These are phyloP conservation scores for Tineola bisselliella DNA, from an alignment of 2,888 invertebrate species.

Conservation along the genomic window DNA sequence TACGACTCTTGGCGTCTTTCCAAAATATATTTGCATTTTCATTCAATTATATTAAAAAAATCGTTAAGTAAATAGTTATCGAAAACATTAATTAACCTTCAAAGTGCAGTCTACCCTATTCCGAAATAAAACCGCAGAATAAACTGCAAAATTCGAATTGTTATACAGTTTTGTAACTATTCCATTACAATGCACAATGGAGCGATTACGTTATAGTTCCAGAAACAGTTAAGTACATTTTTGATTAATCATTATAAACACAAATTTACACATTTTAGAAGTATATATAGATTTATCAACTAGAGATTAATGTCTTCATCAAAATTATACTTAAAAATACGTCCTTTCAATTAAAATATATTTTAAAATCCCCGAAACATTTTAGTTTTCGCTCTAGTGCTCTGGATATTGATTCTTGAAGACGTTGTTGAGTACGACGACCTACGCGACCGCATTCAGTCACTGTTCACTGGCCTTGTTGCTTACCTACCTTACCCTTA, in stretches of 20 bases:
- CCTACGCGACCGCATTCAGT: constrained; percentile 20
- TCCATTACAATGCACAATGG: background rate
- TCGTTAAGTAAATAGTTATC: too few relatives aligned
- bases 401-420: constrained; percentile 44
- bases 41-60: too few relatives aligned
- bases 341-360: background rate
- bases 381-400: background rate
- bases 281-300: too few relatives aligned
- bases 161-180: background rate
- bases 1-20: background rate
- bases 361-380: background rate
- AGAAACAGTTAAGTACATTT: background rate
- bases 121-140: background rate
- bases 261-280: too few relatives aligned
- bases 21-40: background rate
- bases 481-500: background rate
- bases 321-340: background rate
- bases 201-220: background rate
- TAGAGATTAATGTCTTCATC: background rate
- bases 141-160: background rate
- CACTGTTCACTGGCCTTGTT: constrained; percentile 7
- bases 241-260: background rate
- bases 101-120: too few relatives aligned
- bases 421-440: constrained; percentile 24
- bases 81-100: too few relatives aligned